Base-by-base conservation (phyloP, 2,113 vertebrate genomes). In the Lipophrys pholis region DNA sequence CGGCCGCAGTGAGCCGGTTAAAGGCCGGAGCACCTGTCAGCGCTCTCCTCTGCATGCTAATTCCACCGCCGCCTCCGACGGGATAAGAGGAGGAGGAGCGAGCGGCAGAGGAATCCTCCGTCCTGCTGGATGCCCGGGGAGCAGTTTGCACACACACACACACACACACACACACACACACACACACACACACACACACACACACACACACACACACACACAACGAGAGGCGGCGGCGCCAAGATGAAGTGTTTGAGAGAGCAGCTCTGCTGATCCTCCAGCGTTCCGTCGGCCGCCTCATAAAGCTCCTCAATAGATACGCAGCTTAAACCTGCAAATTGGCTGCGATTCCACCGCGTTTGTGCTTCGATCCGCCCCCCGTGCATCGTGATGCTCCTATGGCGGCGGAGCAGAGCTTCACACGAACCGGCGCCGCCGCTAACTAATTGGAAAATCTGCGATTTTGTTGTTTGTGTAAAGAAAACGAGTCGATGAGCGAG, bases 21-120 rank as follows among this genome's bases (percentile, higher is more conserved):
- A 84, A 74, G 87, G 81, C 85, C 73, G 41, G 73, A 83, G 82
- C 87, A 89, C 87, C 87, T 90, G 82, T 85, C 80, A 82, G 79
- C 78, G 79, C 78, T 67, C 79, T 64, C 85, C 59, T 57, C 89
- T 83, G 89, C 89, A 93, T 91, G 89, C 87, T 91, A 89, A 91
- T 91, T 82, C 76, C 38, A 54, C 51, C 55, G 5, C 64, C 10
- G 58, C 71, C 84, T 78, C 50, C 6, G 77, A 75, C 74, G 74
- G 87, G 82, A 89, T 87, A 82, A 81, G 42, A 84, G n/a, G n/a
- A n/a, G n/a, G n/a, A 84, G 83, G 78, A 81, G 73, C 84, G 11
- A 78, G 69, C 80, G 76, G 82, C 61, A 36, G 45, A 69, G 50
- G 80, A 78, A 72, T 60, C 71, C 76, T 67, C 21, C 61, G 53